Base-by-base conservation (phyloP, 2,888 invertebrate species). In the Nematopogon swammerdamellus region DNA sequence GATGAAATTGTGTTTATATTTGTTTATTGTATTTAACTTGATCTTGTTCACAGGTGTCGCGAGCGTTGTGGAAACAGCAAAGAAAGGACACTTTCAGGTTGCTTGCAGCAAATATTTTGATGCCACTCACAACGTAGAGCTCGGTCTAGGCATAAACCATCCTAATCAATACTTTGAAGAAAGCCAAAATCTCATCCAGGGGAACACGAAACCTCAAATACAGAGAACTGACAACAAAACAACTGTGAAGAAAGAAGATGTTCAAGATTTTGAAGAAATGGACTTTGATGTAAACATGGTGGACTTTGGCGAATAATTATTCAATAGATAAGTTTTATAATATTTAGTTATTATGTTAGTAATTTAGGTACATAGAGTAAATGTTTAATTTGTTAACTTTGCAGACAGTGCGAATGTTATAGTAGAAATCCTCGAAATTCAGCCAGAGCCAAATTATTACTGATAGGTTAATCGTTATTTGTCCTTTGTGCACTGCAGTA, bases 121-220 rank as follows among this genome's bases (percentile, higher is more conserved):
- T 74, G 73, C 83, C 48, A 81, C 82, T 0, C 91, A 92, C 56
- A 84, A 84, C 57, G 72, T 80, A 4, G 76, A 82, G n/a, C 62
- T 84, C 14, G 86, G 85, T 42, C 75, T 85, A 43, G 85, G 86
- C 2, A 87, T 95, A 42, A 86, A 87, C 64, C 97, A 97, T 75
- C 97, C 97, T 0, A 97, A 97, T 73, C 90, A 91, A 56, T 97
- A 90, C 70, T 97, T 91, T 68, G 86, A 89, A 59, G 92, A 93
- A 62, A 93, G 91, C 61, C 84, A 85, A 58, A 84, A 82, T 56
- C 59, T 86, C 8, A 63, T 68, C 11, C 50, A 55, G 47, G 72
- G 70, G 19, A 68, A 70, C 29, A 54, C 65, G 14, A 79, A 75
- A 60, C 47, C 67, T 2, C 74, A 68, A 55, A 56, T 62, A 1